phyloP scores from a whole-genome alignment of 2,113 vertebrate species.

The Naja naja region DNA sequence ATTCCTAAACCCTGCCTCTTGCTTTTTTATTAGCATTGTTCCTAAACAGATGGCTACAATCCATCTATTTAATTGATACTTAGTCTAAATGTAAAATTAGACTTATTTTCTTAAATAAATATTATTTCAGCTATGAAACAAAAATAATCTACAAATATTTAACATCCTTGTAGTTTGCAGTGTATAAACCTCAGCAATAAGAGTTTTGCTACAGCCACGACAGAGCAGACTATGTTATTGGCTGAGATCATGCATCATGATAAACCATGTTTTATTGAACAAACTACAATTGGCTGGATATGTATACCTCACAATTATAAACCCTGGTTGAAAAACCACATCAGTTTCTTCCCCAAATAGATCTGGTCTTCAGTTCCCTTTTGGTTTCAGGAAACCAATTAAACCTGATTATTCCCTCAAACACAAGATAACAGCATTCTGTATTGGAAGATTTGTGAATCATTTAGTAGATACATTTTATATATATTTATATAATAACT shows the following conservation, averaged over 20 bases:
- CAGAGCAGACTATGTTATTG: background rate
- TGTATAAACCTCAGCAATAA: background rate
- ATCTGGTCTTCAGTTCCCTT: background rate
- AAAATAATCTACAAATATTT: background rate
- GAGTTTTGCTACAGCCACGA: background rate
- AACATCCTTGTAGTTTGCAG: background rate
- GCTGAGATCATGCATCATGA: background rate
- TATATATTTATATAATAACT: background rate
- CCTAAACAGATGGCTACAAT: background rate
- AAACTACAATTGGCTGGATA: background rate
- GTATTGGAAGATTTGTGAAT: background rate
- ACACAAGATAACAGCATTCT: background rate
- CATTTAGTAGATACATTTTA: background rate
- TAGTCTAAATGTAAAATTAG: background rate
- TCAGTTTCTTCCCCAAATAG: background rate
- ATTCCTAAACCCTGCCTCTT: background rate
- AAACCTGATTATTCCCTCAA: background rate
- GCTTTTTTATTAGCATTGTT: background rate
- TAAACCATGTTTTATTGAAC: background rate
- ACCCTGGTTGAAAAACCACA: background rate
- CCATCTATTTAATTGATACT: background rate
- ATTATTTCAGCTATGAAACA: background rate
- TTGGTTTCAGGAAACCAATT: background rate
- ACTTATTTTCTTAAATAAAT: background rate
- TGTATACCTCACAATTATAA: background rate